Percentiles rank a stretch among this genome's conserved stretches.
Evolutionary conservation across 1,140 invertebrate genomes (phyloP).

Genomic region (Microplitis mediator): DNA sequence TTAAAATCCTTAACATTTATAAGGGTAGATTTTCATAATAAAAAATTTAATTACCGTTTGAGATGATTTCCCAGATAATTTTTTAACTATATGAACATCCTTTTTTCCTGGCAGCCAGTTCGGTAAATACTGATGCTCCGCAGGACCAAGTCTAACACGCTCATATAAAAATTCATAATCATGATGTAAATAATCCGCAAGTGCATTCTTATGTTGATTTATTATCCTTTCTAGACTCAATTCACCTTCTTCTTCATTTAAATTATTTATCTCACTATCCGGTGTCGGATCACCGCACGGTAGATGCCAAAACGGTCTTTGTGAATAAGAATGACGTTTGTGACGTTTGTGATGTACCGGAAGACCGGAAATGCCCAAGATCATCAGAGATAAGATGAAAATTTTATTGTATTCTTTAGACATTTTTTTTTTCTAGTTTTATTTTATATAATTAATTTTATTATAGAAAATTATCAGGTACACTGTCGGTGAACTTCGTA

Average conservation of each 20-base stretch:
- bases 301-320: constrained; percentile 46
- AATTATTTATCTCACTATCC: neutral
- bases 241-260: constrained; percentile 39
- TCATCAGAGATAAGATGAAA: neutral
- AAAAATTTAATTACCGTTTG: constrained; percentile 46
- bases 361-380: neutral
- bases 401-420: neutral
- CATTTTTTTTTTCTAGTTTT: neutral
- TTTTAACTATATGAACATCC: constrained; percentile 45
- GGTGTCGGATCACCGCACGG: constrained; percentile 46
- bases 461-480: too few relatives aligned
- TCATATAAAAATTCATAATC: constrained; percentile 56
- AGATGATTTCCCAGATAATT: constrained; percentile 32
- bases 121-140: constrained; percentile 58
- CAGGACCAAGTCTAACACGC: constrained; percentile 48
- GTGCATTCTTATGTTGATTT: constrained; percentile 48
- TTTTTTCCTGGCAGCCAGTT: constrained; percentile 58
- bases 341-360: constrained; percentile 29
- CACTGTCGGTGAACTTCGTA: neutral
- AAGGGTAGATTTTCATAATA: neutral
- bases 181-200: constrained; percentile 48
- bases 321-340: too few relatives aligned
- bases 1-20: too few relatives aligned
- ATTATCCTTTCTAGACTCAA: constrained; percentile 41
- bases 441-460: too few relatives aligned